Base-by-base conservation (phyloP, 1,140 invertebrate species). In the Bicyclus anynana region DNA sequence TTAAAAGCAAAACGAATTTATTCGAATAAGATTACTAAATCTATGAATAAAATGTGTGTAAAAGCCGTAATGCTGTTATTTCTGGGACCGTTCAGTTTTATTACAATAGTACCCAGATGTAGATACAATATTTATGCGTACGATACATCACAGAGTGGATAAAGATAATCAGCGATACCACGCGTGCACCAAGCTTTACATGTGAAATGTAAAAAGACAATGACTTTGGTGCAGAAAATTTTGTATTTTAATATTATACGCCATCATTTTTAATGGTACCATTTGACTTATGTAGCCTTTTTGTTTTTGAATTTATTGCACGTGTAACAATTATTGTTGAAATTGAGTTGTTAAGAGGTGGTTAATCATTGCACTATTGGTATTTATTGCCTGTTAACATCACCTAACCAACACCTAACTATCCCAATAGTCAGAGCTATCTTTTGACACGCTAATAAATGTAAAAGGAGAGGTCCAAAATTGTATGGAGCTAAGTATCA, bases 191-290 rank as follows among this genome's bases (percentile, higher is more conserved):
- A 47, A 1, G 44, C 44, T 21, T 47, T 47, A 47, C n/a, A 13
- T 47, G 26, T 27, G 14, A 47, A 26, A 47, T 47, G 44, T 47
- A 47, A 47, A 47, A 47, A 47, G 44, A 47, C 44, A 47, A 47
- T 27, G 23, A 47, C 14, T 1, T 10, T 5, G 29, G 33, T 38
- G 48, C 14, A 27, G 33, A 51, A 37, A 49, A 37, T 51, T 37
- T 38, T 51, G 29, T 51, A 51, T 51, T 51, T 51, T 35, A 51
- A 47, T 47, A 47, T 26, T 47, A 47, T 47, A 47, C 44, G n/a
- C 44, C 44, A 26, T 47, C 44, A 14, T 47, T 47, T 47, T 47
- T 47, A 47, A 47, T 27, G 44, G 23, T 47, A 26, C 44, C 23
- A 27, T 17, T 47, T 47, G 44, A 47, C 20, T 47, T 47, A 47